Base-by-base conservation (phyloP, 1,140 invertebrate species). In the Drosophila cardini region DNA sequence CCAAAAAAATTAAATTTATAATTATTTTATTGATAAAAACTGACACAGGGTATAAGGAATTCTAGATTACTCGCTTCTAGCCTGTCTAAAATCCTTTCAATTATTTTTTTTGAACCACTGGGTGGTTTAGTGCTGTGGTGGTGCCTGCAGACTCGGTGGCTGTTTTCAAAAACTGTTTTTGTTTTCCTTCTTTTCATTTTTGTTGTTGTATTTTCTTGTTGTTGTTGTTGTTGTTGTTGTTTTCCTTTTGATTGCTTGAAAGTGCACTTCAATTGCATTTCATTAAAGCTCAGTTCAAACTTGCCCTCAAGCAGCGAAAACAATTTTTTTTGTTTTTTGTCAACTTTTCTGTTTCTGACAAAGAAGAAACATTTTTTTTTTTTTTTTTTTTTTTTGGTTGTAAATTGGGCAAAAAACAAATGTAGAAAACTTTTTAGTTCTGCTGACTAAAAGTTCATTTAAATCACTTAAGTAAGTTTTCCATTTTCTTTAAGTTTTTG, bases 231-330 rank as follows among this genome's bases (percentile, higher is more conserved):
- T 10, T 34, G 21, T 21, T 21, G 21, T 40, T 40, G 38, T 56
- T 43, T 21, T 38, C 46, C 26, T 32, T 34, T 43, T 45, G 42
- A 58, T 46, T 63, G 36, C 50, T 52, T 53, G 56, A 48, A 86
- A 86, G 83, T 87, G 83, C 83, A 87, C 84, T 87, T 89, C 72
- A 89, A 80, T 72, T 87, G 83, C 83, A 87, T 89, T 74, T 89
- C 76, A 89, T 89, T 83, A 79, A 72, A 87, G 72, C 38, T 67
- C 67, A 70, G 64, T 30, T 71, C 62, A 82, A 57, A 69, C 68
- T 40, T 40, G 11, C 10, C 38, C 4, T 8, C 7, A 21, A 5
- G 21, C 26, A 52, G 5, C 6, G 16, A 48, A 48, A 18, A 30
- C 34, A 36, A 13, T 42, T 46, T 46, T 43, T 42, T 42, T 42